These are phyloP conservation scores for Steinernema feltiae DNA, from an alignment of 1,140 invertebrate genomes.

Conservation along the genomic window DNA sequence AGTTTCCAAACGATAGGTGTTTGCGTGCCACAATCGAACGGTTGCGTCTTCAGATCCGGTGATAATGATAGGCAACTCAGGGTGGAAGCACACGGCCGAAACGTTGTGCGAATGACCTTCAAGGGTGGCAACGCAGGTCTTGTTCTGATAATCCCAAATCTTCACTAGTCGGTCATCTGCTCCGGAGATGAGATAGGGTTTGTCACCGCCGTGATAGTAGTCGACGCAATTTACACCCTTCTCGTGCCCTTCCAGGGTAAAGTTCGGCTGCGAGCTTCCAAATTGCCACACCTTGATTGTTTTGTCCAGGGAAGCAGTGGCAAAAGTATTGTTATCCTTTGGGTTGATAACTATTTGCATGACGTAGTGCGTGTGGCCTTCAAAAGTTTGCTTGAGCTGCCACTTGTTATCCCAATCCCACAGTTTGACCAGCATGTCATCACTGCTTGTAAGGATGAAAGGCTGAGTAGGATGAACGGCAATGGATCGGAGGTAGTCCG, in stretches of 20 bases:
- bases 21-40: conserved; percentile 92
- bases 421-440: conserved; percentile 97
- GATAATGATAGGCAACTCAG: conserved; percentile 89
- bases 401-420: conserved; percentile 99
- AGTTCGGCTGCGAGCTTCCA: conserved; percentile 91
- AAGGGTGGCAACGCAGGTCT: conserved; percentile 95
- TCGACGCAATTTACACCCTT: conserved; percentile 97
- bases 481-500: conserved; percentile 93
- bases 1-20: conserved; percentile 89
- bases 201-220: conserved; percentile 99
- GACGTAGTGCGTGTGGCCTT: conserved; percentile 95
- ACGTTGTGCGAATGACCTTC: conserved; percentile 96
- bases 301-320: conserved; percentile 90
- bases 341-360: conserved; percentile 99
- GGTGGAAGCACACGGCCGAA: conserved; percentile 80
- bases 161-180: conserved; percentile 94
- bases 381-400: conserved; percentile 91
- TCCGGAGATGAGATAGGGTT: conserved; percentile 96
- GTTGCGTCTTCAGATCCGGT: conserved; percentile 95
- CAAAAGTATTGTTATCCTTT: conserved; percentile 99
- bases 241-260: conserved; percentile 95
- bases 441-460: conserved; percentile 89
- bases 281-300: conserved; percentile 97
- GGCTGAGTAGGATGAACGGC: conserved; percentile 94
- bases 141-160: conserved; percentile 99